Evolutionary conservation across 2,888 invertebrate species (phyloP), one percentile per base, ranked within the genome.

Genomic region (Harpalus rubripes): DNA sequence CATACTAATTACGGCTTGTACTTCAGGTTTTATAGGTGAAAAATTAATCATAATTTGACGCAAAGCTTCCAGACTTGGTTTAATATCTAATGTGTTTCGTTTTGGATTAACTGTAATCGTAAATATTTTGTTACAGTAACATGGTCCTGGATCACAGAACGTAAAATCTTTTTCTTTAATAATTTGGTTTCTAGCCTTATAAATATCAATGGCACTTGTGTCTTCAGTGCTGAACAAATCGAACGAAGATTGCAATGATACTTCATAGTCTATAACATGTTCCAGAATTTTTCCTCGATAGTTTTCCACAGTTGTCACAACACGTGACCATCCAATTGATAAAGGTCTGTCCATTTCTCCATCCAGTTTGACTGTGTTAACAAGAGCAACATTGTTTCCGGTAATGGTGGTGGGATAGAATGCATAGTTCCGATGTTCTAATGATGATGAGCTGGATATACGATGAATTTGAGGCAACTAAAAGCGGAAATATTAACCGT

Each of bases 291-390:
- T 80, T 59, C 86, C 86, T n/a, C 8, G 52, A 16, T 15, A 22
- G 76, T 86, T 86, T 26, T 81, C 86, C 0, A 86, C 44, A 6
- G 84, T 86, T 12, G 86, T 87, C 6, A 39, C 61, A 32, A 87
- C 86, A 83, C 87, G 86, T 26, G 85, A 78, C 88, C 88, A 87
- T 78, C 88, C 87, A 15, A 87, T 58, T 58, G 86, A 41, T 52
- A 86, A 86, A 2, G 8, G 80, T 22, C 22, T 22, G 22, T 1
- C 22, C 22, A 22, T 1, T 1, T 22, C 22, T 3, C 3, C 22
- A 1, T 22, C 22, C 1, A 22, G 22, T 86, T 86, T 81, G 78
- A 85, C 44, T 86, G 86, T 4, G 2, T 18, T 63, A n/a, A 61
- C 0, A 7, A 10, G 10, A 10, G 26, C 7, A 12, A 22, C 12